Evolutionary conservation across 2,797 vertebrate species (phyloP), one percentile per base, ranked within the genome.

Genomic region (Myiotriccus ornatus): DNA sequence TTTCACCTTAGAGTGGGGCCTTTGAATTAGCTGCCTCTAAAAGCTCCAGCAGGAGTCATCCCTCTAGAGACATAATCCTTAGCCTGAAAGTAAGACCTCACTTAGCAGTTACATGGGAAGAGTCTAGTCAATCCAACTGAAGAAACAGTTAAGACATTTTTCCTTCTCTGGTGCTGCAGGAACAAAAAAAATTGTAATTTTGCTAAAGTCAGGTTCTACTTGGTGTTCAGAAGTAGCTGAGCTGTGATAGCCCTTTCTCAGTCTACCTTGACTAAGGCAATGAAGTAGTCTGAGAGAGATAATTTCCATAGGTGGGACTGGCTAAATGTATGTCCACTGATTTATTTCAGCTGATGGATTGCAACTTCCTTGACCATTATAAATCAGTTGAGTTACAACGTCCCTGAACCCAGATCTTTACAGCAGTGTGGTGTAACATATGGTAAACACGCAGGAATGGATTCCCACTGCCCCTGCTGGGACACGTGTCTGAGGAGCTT

Each of bases 351-450:
- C 39, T 53, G 20, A 57, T 28, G 56, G 12, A 25, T 27, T 39
- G 32, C 57, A 64, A 5, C 53, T 52, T 68, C 49, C 50, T 73
- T 28, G 27, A 34, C 18, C 19, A 20, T 37, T n/a, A n/a, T 10
- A 63, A 62, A 71, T 37, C n/a, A 30, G 27, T 9, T 32, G 23
- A 57, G 27, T 88, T 50, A 43, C 23, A 23, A 10, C 6, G 3
- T 35, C n/a, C 87, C 28, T 56, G 65, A 84, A 69, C 10, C 4
- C 10, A 35, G 49, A 24, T 47, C 81, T 80, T 65, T 71, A 67
- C n/a, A 79, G 15, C 0, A 1, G 8, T 2, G 0, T 32, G 23
- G 4, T 23, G 10, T 67, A 65, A 65, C 13, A 27, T 27, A 43
- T 0, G 0, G 28, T 5, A 75, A 83, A 85, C 0, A 41, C 41